Percentiles rank a stretch among this genome's conserved stretches.
Evolutionary conservation across 2,113 vertebrate genomes (phyloP).

Genomic region (Arenaria interpres): DNA sequence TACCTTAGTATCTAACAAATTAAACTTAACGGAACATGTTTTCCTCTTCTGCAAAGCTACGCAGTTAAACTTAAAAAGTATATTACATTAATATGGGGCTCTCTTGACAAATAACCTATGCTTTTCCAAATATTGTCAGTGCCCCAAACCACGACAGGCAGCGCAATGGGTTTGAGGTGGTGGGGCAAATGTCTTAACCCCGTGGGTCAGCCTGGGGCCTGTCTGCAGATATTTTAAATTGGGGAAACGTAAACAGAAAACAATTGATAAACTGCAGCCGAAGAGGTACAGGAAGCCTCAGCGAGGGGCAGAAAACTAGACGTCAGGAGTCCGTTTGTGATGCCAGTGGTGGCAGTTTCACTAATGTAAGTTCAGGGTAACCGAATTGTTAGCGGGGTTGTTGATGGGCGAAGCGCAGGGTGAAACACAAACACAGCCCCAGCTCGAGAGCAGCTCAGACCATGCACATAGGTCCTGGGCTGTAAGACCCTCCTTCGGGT

Average conservation of each 20-base stretch:
- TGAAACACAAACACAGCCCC: not conserved
- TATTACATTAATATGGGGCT: not conserved
- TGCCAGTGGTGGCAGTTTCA: not conserved
- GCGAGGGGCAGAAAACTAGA: not conserved
- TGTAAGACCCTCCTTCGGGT: not conserved
- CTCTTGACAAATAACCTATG: not conserved
- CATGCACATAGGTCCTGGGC: not conserved
- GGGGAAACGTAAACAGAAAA: not conserved
- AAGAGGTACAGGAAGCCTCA: not conserved
- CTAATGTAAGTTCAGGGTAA: not conserved
- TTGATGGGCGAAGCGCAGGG: not conserved
- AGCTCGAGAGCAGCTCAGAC: not conserved
- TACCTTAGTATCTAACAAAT: not conserved
- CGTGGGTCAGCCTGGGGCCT: not conserved
- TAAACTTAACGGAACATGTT: not conserved
- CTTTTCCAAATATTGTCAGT: not conserved
- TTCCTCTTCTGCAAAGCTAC: not conserved
- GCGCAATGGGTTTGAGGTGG: not conserved
- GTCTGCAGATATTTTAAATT: not conserved
- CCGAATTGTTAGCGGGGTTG: not conserved
- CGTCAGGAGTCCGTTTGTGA: not conserved
- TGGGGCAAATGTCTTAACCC: not conserved
- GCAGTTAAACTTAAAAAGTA: not conserved
- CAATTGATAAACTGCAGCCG: not conserved
- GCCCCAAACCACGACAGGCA: not conserved